phyloP scores from a whole-genome alignment of 2,888 invertebrate genomes.

The Rutpela maculata region DNA sequence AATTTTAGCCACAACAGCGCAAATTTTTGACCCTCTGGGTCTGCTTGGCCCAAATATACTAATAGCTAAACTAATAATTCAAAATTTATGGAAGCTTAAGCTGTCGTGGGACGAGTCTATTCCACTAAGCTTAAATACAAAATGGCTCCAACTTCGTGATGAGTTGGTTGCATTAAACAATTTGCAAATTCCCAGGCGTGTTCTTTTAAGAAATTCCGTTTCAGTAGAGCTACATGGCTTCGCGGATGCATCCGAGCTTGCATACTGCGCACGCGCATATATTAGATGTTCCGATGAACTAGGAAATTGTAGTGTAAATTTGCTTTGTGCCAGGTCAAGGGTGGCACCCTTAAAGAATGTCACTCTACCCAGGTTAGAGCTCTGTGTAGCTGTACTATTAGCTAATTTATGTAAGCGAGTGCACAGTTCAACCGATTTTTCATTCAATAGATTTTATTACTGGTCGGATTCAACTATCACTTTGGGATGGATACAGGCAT shows the following conservation, averaged over 20 bases:
- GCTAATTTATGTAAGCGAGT: background rate
- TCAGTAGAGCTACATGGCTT: too few relatives aligned
- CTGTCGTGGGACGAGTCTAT: slow-evolving; percentile 17
- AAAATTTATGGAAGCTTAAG: slow-evolving; percentile 27
- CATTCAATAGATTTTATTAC: background rate
- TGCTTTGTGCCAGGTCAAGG: too few relatives aligned
- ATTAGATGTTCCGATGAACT: too few relatives aligned
- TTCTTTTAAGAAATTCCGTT: background rate
- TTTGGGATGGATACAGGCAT: background rate
- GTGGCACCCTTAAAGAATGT: background rate
- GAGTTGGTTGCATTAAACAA: background rate
- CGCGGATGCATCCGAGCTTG: too few relatives aligned
- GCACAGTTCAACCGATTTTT: background rate
- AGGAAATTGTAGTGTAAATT: too few relatives aligned
- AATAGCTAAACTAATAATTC: slow-evolving; percentile 21
- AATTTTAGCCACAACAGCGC: slow-evolving; percentile 7
- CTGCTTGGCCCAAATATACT: slow-evolving; percentile 1
- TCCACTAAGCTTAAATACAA: background rate
- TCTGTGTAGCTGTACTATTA: too few relatives aligned
- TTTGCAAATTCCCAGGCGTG: background rate
- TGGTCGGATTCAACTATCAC: background rate
- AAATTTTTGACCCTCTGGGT: slow-evolving; percentile 28
- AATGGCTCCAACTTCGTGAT: background rate
- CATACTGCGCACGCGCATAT: too few relatives aligned
- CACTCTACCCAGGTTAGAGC: too few relatives aligned